Conservation (phyloP, 2,797 vertebrate genomes). For the Scolopax bukidnonensis region DNA sequence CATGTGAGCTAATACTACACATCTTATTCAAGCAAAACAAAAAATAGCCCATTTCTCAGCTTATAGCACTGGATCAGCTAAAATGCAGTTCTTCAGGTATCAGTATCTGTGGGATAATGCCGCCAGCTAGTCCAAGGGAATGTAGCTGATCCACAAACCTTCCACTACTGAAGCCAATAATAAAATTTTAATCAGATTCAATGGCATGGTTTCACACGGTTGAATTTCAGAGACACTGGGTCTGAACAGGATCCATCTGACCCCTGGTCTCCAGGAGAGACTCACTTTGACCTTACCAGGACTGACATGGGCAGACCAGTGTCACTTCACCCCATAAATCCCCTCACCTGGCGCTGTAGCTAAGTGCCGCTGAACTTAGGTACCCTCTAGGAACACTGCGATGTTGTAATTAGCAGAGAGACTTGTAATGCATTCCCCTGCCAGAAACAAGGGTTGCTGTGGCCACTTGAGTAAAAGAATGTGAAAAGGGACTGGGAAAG, state of each 20-base stretch:
- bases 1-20: not conserved
- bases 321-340: slow-evolving; percentile 13
- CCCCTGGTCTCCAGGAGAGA: not conserved
- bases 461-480: slow-evolving; percentile 5
- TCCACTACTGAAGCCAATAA: not conserved
- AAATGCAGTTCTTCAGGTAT: not conserved
- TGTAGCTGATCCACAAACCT: not conserved
- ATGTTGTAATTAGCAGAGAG: slow-evolving; percentile 44
- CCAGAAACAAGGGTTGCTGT: slow-evolving; percentile 47
- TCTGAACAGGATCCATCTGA: not conserved
- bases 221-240: not conserved
- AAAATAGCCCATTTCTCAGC: not conserved
- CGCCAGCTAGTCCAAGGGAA: not conserved
- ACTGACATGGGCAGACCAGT: slow-evolving; percentile 3
- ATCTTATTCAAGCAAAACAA: not conserved
- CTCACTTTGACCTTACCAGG: slow-evolving; percentile 4
- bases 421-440: not conserved
- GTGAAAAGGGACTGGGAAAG: not conserved
- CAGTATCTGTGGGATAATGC: not conserved
- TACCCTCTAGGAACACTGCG: not conserved
- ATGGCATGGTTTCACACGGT: not conserved
- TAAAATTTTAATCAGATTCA: not conserved
- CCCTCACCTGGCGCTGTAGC: not conserved
- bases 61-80: not conserved
- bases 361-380: slow-evolving; percentile 24